Evolutionary conservation across 2,113 vertebrate species (phyloP).

Genomic region (Petromus typicus): DNA sequence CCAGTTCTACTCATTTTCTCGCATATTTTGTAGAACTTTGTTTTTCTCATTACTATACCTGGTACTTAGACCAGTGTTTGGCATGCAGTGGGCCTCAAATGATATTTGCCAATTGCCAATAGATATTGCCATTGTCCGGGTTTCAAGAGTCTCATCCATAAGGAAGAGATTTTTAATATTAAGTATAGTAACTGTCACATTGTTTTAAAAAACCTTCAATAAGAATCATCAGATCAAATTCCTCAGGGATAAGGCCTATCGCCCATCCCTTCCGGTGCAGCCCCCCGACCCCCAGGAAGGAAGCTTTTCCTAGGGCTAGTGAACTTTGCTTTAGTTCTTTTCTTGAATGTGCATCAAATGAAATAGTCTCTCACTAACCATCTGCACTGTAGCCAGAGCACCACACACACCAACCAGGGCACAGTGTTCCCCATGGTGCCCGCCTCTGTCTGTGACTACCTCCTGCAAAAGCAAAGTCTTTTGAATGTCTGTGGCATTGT

Average conservation of each 20-base stretch:
- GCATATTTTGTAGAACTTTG: not conserved
- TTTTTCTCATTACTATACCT: not conserved
- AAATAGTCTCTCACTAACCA: not conserved
- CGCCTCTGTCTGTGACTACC: not conserved
- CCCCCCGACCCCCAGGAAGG: not conserved
- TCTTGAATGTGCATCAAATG: conserved; percentile 25
- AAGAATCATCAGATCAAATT: not conserved
- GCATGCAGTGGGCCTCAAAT: not conserved
- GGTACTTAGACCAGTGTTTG: not conserved
- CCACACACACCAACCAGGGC: not conserved
- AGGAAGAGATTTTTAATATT: conserved; percentile 11
- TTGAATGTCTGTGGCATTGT: not conserved
- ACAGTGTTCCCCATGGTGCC: not conserved
- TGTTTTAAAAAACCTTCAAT: not conserved
- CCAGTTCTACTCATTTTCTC: not conserved
- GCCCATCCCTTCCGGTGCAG: not conserved
- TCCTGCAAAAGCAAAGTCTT: not conserved
- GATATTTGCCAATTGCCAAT: not conserved
- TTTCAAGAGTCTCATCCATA: not conserved
- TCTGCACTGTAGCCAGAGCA: not conserved
- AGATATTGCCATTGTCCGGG: not conserved
- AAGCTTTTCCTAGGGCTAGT: not conserved
- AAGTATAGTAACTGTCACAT: not conserved
- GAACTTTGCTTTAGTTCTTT: not conserved
- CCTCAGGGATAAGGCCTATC: not conserved